Evolutionary conservation across 2,113 vertebrate species (phyloP), one percentile per base, ranked within the genome.

Genomic region (Cyrtonyx montezumae): DNA sequence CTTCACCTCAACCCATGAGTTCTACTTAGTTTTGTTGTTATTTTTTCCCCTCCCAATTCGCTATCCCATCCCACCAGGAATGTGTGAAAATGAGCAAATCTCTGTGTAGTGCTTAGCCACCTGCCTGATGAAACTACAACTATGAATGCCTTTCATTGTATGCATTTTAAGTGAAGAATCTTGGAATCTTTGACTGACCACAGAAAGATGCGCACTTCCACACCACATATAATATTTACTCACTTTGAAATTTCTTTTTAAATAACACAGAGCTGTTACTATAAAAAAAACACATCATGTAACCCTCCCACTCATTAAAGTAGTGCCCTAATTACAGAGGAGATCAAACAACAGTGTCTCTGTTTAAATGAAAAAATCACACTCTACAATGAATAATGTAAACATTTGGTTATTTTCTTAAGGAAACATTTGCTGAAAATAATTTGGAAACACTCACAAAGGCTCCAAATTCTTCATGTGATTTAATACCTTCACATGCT

Each of bases 401-500:
- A 30, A 55, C 30, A 55, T 55, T 26, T 26, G 28, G 26, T 53
- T 53, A 53, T 53, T 30, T 53, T 28, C 51, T 14, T 53, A 28
- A 15, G 30, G 28, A 53, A 53, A n/a, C 25, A 32, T 19, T 32
- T 11, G 30, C 6, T 32, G 17, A 56, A 92, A 79, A 48, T 25
- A 48, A 37, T 22, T 25, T 78, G 3, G 23, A 13, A 87, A 56
- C 6, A 95, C 97, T 97, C 94, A 98, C 97, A 42, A 82, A 37
- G 21, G 51, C 16, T 96, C 87, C 37, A 77, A 77, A 13, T 21
- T 79, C 61, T 95, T 67, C 45, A 69, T 67, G 43, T 1, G 48
- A 75, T 63, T 2, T 19, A 65, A 20, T 34, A 58, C 61, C 58
- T 91, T 19, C 9, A 75, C 4, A 21, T 43, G 82, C 69, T 68